These are phyloP conservation scores for Spizaetus ornatus DNA, from an alignment of 2,113 vertebrate species.

Conservation along the genomic window DNA sequence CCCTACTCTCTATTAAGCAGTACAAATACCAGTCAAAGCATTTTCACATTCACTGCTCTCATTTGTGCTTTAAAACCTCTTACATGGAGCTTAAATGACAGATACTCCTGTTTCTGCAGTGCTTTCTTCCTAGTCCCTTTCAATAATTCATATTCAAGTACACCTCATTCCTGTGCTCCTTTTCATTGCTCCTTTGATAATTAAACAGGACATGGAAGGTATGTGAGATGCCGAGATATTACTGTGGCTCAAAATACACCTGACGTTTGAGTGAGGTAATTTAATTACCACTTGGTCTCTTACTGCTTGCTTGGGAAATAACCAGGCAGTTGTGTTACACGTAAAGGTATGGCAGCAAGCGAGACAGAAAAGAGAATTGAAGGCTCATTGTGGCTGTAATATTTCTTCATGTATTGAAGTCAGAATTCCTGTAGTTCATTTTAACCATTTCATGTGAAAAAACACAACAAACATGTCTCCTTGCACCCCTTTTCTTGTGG, in stretches of 20 bases:
- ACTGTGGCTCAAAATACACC: neutral
- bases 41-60: neutral
- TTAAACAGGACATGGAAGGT: neutral
- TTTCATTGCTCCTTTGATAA: slow-evolving; percentile 47
- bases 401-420: neutral
- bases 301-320: slow-evolving; percentile 16
- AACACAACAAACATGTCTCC: neutral
- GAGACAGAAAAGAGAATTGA: neutral
- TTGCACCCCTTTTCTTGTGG: neutral
- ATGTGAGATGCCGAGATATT: slow-evolving; percentile 10
- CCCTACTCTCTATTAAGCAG: neutral
- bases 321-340: neutral
- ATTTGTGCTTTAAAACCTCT: neutral
- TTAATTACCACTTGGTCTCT: neutral
- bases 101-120: neutral
- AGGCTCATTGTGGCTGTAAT: neutral
- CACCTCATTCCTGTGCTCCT: neutral
- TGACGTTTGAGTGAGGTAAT: neutral
- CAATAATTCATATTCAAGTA: slow-evolving; percentile 34
- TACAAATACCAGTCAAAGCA: neutral
- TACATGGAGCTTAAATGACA: neutral
- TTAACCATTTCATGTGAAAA: neutral
- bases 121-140: neutral
- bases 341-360: neutral
- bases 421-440: neutral